Conservation (phyloP, 2,113 vertebrate species). For the Chinchilla lanigera region DNA sequence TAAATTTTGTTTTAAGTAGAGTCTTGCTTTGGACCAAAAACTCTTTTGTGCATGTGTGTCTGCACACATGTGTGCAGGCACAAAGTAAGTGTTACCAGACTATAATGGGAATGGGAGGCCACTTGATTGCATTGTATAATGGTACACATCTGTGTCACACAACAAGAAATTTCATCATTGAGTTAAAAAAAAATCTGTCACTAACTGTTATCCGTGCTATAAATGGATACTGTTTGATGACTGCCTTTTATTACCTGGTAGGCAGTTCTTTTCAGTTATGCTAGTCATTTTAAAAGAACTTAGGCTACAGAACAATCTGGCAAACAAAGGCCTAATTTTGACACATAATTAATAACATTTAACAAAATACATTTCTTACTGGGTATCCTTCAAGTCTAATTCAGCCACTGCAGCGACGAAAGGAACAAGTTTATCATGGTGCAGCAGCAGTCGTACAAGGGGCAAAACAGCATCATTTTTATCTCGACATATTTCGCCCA, state of each 20-base stretch:
- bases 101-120: neutral
- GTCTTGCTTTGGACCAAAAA: neutral
- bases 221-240: neutral
- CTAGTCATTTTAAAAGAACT: slow-evolving; percentile 36
- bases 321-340: slow-evolving; percentile 1
- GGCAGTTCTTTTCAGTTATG: slow-evolving; percentile 21
- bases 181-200: neutral
- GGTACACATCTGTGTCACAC: neutral
- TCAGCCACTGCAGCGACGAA: slow-evolving; percentile 95
- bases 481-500: slow-evolving; percentile 96
- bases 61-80: neutral
- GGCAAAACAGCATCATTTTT: slow-evolving; percentile 95
- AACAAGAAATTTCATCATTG: neutral
- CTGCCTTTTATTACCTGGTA: neutral
- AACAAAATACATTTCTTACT: slow-evolving; percentile 89
- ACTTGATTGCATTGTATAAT: neutral
- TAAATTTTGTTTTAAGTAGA: neutral
- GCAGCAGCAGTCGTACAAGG: slow-evolving; percentile 94
- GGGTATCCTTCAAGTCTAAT: slow-evolving; percentile 96
- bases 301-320: neutral
- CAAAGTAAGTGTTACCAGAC: neutral
- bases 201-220: neutral
- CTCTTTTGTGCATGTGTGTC: neutral
- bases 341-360: neutral
- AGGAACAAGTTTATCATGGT: slow-evolving; percentile 95